Conservation (phyloP, 2,888 invertebrate genomes). For the Lampropteryx suffumata region DNA sequence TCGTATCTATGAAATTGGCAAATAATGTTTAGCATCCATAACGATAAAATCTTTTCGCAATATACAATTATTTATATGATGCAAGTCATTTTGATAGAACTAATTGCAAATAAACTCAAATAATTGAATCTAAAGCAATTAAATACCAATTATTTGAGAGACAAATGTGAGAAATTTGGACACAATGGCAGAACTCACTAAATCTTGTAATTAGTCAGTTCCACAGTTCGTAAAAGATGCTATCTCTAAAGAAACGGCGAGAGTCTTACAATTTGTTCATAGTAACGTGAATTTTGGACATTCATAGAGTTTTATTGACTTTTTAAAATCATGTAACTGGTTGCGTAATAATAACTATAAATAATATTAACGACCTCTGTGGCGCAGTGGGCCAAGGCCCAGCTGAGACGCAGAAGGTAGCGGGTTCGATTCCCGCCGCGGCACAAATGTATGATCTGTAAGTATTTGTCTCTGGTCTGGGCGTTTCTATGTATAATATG, state of each 20-base stretch:
- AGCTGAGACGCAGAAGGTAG: too few relatives aligned
- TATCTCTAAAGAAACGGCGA: constrained; percentile 17
- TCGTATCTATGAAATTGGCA: constrained; percentile 3
- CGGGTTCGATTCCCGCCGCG: too few relatives aligned
- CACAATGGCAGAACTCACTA: constrained; percentile 28
- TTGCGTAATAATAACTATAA: too few relatives aligned
- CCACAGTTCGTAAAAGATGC: constrained; percentile 16
- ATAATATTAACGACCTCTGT: too few relatives aligned
- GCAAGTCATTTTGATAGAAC: constrained; percentile 10
- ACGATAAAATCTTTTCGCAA: constrained; percentile 20
- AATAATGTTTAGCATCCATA: constrained; percentile 13
- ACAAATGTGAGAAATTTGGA: constrained; percentile 29
- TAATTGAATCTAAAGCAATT: constrained; percentile 32
- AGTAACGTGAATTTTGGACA: constrained; percentile 9
- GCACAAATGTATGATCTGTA: too few relatives aligned
- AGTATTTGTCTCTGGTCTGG: too few relatives aligned
- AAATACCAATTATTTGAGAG: constrained; percentile 19
- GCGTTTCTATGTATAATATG: too few relatives aligned
- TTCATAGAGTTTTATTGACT: constrained; percentile 13
- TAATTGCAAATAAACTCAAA: constrained; percentile 22
- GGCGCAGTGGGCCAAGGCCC: too few relatives aligned
- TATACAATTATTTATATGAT: not conserved
- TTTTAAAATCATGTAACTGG: constrained; percentile 7
- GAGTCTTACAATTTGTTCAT: constrained; percentile 9
- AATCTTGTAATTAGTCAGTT: constrained; percentile 30